These are phyloP conservation scores for Xestia ashworthii DNA, from an alignment of 2,888 invertebrate genomes.

Conservation along the genomic window DNA sequence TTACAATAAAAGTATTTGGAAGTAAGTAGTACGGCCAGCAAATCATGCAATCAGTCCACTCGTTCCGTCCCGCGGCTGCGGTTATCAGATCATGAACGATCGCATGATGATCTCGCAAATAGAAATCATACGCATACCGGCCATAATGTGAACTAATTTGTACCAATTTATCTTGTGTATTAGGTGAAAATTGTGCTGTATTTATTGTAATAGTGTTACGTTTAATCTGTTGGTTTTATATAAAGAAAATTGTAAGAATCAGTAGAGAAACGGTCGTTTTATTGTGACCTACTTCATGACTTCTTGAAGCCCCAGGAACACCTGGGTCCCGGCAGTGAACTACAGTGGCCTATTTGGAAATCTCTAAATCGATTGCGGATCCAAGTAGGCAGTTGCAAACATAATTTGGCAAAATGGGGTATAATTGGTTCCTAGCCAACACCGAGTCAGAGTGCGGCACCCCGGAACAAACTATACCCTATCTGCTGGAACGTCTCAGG, in stretches of 20 bases:
- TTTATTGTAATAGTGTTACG: neutral
- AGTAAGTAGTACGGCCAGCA: constrained; percentile 56
- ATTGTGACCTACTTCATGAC: neutral
- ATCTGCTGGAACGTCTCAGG: no score
- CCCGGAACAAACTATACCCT: no score
- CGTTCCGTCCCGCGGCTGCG: constrained; percentile 65
- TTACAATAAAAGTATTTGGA: constrained; percentile 44
- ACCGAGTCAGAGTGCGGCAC: no score
- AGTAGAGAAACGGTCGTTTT: neutral
- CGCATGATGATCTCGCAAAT: constrained; percentile 73
- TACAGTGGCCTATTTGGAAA: no score
- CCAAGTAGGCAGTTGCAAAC: no score
- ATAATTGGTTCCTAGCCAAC: no score
- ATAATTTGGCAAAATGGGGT: no score
- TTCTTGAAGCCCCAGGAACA: no score
- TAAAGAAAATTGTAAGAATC: neutral
- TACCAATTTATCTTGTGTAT: constrained; percentile 46
- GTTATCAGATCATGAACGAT: constrained; percentile 80
- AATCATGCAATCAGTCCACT: constrained; percentile 66
- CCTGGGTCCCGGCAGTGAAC: no score
- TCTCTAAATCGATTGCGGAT: no score
- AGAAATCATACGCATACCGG: constrained; percentile 74
- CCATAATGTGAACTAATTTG: constrained; percentile 56
- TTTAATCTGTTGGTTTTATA: neutral
- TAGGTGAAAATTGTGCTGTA: constrained; percentile 41